Conservation (phyloP, 2,113 vertebrate species). For the Passer domesticus region DNA sequence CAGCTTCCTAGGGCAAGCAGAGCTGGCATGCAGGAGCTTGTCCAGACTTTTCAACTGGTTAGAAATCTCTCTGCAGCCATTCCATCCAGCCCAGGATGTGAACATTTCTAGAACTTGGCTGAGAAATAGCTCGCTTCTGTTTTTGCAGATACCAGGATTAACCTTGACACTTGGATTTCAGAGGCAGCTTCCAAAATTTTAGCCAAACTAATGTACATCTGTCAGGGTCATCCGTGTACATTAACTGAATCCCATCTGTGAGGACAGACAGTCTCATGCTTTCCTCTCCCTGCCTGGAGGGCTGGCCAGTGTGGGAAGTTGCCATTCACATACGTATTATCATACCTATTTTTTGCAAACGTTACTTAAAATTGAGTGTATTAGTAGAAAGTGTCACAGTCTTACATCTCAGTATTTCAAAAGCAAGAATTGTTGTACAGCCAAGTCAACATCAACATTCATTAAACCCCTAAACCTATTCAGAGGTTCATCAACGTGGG, state of each 20-base stretch:
- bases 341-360: constrained; percentile 53
- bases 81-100: background rate
- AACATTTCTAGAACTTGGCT: background rate
- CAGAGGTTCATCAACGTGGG: background rate
- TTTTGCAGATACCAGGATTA: background rate
- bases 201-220: constrained; percentile 50
- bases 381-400: constrained; percentile 44
- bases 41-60: background rate
- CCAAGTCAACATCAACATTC: background rate
- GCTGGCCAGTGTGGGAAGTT: constrained; percentile 67
- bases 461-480: constrained; percentile 5
- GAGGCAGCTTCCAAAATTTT: constrained; percentile 60
- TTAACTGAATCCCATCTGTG: constrained; percentile 54
- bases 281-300: constrained; percentile 16
- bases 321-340: constrained; percentile 53
- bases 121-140: background rate
- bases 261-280: constrained; percentile 10
- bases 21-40: background rate
- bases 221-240: constrained; percentile 43
- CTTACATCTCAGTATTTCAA: constrained; percentile 45
- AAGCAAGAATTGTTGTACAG: constrained; percentile 34
- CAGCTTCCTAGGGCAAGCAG: background rate
- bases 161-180: constrained; percentile 55
- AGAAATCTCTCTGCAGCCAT: background rate
- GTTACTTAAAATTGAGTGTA: constrained; percentile 40